Evolutionary conservation across 1,140 invertebrate genomes (phyloP), one percentile per base, ranked within the genome.

Genomic region (Zeugodacus cucurbitae): DNA sequence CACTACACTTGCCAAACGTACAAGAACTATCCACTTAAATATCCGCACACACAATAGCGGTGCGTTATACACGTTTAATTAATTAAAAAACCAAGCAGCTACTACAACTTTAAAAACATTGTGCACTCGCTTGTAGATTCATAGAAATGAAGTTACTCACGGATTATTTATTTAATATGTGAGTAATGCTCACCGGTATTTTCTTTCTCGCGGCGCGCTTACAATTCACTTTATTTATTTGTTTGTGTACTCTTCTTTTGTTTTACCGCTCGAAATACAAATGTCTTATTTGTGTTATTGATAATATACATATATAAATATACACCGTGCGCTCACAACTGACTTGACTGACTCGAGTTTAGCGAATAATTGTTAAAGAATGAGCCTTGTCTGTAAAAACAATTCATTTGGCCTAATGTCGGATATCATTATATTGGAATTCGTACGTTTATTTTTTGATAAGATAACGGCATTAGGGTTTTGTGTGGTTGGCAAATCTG

Each of bases 61-160:
- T n/a, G 10, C 64, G n/a, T n/a, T n/a, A 67, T 29, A 32, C 26
- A 32, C 29, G 29, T 29, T 67, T 34, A 67, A 67, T 14, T 67
- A 74, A 41, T 41, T 74, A 74, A 74, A 74, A 74, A 62, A 74
- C 41, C 17, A 37, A 74, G 34, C 37, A 74, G 14, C 32, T 20
- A 74, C 2, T 34, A 29, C 48, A 54, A 54, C 67, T 74, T 22
- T 41, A 22, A 32, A 74, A 22, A 5, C 37, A 74, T 74, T 74
- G 34, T 74, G 20, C 17, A 41, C 17, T 74, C 34, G 22, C 41
- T 74, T 17, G 32, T 37, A 41, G 67, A 37, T 74, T 74, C 67
- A 32, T 37, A 74, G 67, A 74, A 74, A 74, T 41, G 20, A 74
- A 74, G 34, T 74, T 74, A 74, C 67, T 74, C 67, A 74, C 67